Conservation (phyloP, 2,113 vertebrate species). For the Eudorcas thomsonii region DNA sequence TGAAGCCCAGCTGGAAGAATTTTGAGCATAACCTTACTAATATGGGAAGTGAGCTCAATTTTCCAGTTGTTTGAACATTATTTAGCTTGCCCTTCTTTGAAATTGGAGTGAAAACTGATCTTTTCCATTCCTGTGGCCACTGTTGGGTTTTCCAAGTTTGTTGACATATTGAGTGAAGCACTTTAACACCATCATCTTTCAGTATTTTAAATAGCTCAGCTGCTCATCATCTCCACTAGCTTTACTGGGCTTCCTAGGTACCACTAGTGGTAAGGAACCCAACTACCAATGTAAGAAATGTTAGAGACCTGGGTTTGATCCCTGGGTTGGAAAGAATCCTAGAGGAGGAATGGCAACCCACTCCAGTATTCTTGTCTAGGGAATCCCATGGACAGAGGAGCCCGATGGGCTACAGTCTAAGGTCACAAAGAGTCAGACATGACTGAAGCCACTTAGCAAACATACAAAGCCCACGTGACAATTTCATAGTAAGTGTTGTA, state of each 20-base stretch:
- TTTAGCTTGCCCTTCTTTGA: not conserved
- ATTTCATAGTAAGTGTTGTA: not conserved
- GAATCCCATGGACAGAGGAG: not conserved
- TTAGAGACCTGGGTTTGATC: not conserved
- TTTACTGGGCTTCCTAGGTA: not conserved
- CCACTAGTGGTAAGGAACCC: not conserved
- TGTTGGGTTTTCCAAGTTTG: not conserved
- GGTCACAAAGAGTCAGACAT: not conserved
- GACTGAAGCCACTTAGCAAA: not conserved
- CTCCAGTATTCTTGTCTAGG: not conserved
- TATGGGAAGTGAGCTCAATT: not conserved
- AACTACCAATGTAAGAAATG: not conserved
- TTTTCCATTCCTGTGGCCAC: not conserved
- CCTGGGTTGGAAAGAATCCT: not conserved
- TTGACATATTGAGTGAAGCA: not conserved
- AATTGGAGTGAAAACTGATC: not conserved
- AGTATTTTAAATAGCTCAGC: not conserved
- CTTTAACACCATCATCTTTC: not conserved
- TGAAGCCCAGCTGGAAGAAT: not conserved
- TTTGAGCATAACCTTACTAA: not conserved
- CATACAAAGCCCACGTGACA: not conserved
- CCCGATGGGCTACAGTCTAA: not conserved
- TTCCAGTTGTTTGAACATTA: not conserved
- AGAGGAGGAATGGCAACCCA: not conserved
- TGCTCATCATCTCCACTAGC: not conserved